A percentile compares a stretch with the other conserved stretches of the same genome.
phyloP scores from a whole-genome alignment of 2,797 vertebrate species.

The Vipera ursinii region DNA sequence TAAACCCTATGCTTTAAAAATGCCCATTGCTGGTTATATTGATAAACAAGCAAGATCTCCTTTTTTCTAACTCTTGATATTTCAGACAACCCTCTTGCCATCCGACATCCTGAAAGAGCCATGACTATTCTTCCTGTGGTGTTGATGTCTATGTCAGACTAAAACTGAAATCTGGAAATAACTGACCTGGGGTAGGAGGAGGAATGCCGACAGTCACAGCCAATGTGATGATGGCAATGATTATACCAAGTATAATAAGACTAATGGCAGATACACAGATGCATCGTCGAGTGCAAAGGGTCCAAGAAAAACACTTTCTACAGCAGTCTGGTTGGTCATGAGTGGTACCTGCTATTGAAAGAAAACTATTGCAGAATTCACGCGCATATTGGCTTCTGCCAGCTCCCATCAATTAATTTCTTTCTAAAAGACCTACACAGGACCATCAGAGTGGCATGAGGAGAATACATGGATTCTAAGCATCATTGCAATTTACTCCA shows the following conservation, averaged over 20 bases:
- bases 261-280: constrained; percentile 49
- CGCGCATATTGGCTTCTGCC: neutral
- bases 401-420: neutral
- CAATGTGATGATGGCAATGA: constrained; percentile 11
- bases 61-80: neutral
- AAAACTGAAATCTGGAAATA: rapidly evolving
- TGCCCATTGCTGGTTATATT: neutral
- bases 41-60: neutral
- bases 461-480: neutral
- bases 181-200: constrained; percentile 62
- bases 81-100: neutral
- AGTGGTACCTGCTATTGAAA: neutral
- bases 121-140: neutral
- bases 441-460: neutral
- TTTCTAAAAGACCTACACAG: neutral
- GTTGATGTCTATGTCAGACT: neutral
- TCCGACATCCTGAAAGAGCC: neutral
- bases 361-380: neutral
- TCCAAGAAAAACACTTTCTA: rapidly evolving
- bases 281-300: constrained; percentile 44
- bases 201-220: constrained; percentile 51
- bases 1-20: neutral
- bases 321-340: constrained; percentile 44
- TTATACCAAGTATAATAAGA: constrained; percentile 49
- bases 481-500: neutral